Base-by-base conservation (phyloP, 2,113 vertebrate genomes). In the Scartelaos histophorus region DNA sequence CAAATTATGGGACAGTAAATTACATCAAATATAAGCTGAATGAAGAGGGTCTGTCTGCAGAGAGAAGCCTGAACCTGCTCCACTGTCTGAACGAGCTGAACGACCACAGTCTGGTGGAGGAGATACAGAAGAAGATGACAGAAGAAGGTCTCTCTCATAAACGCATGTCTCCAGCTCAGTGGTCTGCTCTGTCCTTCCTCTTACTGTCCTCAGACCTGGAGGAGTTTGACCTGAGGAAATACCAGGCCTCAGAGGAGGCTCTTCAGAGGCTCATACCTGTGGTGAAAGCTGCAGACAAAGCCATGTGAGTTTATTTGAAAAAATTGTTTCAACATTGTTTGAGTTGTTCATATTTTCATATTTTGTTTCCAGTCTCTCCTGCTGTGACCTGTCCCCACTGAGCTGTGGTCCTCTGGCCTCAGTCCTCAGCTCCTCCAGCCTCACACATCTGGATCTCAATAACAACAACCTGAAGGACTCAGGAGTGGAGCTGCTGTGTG, bases 181-280 rank as follows among this genome's bases (percentile, higher is more conserved):
- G 70, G 81, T 67, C 77, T 0, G 67, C 81, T 53, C 29, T 83
- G 47, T 54, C 70, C 57, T 76, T 76, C 67, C 62, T 74, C 74
- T 45, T 80, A 51, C 43, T 80, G 65, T 75, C 69, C 19, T 71
- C 78, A 68, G 24, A 73, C 38, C 38, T 38, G 38, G 38, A 29
- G 29, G 29, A 29, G 29, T 29, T 29, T 29, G 29, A 29, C 29
- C 29, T 29, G 29, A 29, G 29, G 38, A 38, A 38, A 38, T 38
- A 38, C 38, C 38, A 38, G 38, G 6, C 68, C n/a, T 81, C 79
- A 73, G 79, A 81, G 10, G 69, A 72, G 62, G 78, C 64, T 71
- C 68, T 80, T 29, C 69, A 70, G 61, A 78, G n/a, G 69, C 78
- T 84, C 66, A 64, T 85, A 62, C 82, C 82, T 19, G 76, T 82